Conservation (phyloP, 2,888 invertebrate genomes). For the Acronicta psi region DNA sequence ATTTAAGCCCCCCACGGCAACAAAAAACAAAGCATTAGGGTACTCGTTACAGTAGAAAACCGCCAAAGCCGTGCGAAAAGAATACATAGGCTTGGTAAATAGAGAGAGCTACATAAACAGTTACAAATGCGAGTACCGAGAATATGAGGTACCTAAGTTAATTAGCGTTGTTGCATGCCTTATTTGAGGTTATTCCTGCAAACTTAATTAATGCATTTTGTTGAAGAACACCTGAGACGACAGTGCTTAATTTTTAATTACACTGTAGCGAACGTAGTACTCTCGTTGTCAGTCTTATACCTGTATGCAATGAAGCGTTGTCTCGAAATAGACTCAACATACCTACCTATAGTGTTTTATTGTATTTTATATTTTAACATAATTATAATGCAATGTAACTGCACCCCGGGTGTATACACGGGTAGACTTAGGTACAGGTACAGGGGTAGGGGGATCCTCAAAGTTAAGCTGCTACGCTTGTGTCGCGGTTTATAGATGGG, state of each 20-base stretch:
- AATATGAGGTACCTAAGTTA: constrained; percentile 65
- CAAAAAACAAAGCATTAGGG: constrained; percentile 32
- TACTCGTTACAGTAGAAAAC: constrained; percentile 28
- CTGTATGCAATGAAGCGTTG: constrained; percentile 10
- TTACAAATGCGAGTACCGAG: constrained; percentile 10
- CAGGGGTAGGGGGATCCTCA: too few relatives aligned
- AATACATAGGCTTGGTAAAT: constrained; percentile 33
- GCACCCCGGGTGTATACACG: too few relatives aligned
- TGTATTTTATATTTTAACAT: constrained; percentile 1
- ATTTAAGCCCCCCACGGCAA: constrained; percentile 23
- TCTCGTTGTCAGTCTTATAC: constrained; percentile 31
- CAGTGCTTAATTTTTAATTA: constrained; percentile 76
- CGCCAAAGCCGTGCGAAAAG: constrained; percentile 24
- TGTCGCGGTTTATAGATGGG: too few relatives aligned
- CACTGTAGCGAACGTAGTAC: constrained; percentile 55
- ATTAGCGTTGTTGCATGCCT: constrained; percentile 68
- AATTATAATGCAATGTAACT: too few relatives aligned
- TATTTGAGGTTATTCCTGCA: constrained; percentile 72
- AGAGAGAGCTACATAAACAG: constrained; percentile 22
- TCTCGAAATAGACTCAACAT: too few relatives aligned
- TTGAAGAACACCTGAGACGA: constrained; percentile 76
- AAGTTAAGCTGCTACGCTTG: too few relatives aligned
- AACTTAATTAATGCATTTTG: constrained; percentile 81
- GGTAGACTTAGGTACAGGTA: too few relatives aligned
- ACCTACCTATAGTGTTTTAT: too few relatives aligned